These are phyloP conservation scores for Allygus modestus DNA, from an alignment of 2,888 invertebrate species.

Conservation along the genomic window DNA sequence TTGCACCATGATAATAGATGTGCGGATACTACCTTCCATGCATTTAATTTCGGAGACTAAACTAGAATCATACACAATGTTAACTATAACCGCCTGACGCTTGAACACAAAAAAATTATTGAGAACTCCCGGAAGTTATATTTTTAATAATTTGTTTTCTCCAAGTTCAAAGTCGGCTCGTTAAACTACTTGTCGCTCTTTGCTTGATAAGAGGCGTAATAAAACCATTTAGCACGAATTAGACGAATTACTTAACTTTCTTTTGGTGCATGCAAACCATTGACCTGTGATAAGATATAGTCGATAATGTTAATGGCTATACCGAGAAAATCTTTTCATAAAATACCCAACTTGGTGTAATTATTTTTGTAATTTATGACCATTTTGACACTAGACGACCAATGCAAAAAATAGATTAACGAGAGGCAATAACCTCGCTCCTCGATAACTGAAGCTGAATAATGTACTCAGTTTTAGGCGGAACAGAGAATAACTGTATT, in stretches of 20 bases:
- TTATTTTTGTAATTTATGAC: not conserved
- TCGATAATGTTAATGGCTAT: not conserved
- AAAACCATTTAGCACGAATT: not conserved
- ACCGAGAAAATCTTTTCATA: not conserved
- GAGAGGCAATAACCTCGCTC: conserved; percentile 5
- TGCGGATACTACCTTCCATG: no score
- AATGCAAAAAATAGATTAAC: not conserved
- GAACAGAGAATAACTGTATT: no score
- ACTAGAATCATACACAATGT: no score
- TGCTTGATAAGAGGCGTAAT: not conserved
- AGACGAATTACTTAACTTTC: not conserved
- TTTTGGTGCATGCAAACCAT: not conserved
- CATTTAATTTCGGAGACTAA: no score
- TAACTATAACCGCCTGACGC: no score
- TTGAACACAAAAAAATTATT: no score
- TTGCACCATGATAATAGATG: no score
- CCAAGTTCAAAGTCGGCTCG: no score
- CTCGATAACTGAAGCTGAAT: not conserved
- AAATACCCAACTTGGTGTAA: not conserved
- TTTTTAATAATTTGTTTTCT: no score
- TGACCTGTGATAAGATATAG: conserved; percentile 5
- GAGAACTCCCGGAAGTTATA: no score
- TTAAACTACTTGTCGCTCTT: not conserved
- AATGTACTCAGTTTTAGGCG: no score
- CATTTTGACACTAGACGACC: not conserved